Base-by-base conservation (phyloP, 1,140 invertebrate genomes). In the Dreissena polymorpha region DNA sequence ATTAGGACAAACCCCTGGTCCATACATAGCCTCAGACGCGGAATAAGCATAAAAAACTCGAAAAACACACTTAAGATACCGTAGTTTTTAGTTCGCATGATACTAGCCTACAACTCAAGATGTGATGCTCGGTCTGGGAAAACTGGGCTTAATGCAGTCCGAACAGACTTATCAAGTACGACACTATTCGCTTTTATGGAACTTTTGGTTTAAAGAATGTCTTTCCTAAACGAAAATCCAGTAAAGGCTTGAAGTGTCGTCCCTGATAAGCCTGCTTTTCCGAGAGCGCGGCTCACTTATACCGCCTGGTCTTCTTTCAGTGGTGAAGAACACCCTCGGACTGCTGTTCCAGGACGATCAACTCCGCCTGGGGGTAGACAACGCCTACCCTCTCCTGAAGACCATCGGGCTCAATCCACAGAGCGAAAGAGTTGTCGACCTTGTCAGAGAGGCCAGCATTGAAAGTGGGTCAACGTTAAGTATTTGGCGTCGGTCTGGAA, bases 401-500 rank as follows among this genome's bases (percentile, higher is more conserved):
- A 16, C 73, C 27, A 63, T 83, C 16, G 73, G 73, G 25, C 55
- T 83, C 13, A 76, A 83, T 60, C 63, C 65, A n/a, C 65, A 83
- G 14, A 63, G 29, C 60, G 80, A 83, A 10, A 51, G 25, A 21
- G 73, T 83, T 12, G 55, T 83, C 14, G 80, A 83, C 50, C 49
- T 83, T 10, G 80, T 83, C 14, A 65, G 80, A 55, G 80, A 83
- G 23, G 71, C 80, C 3, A 55, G 80, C 39, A 83, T 83, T 6
- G 80, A 83, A 75, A 49, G 80, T 83, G 69, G 55, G 80, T 83
- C 27, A 5, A 73, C 25, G 18, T 29, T 25, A 70, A 67, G 64
- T n/a, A 67, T 63, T 63, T 63, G 6, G 60, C 10, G 10, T 63
- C 10, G 10, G 23, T n/a, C 10, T 63, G 10, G 23, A 39, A 5